phyloP scores from a whole-genome alignment of 2,797 vertebrate genomes.

The Garrulus glandarius region DNA sequence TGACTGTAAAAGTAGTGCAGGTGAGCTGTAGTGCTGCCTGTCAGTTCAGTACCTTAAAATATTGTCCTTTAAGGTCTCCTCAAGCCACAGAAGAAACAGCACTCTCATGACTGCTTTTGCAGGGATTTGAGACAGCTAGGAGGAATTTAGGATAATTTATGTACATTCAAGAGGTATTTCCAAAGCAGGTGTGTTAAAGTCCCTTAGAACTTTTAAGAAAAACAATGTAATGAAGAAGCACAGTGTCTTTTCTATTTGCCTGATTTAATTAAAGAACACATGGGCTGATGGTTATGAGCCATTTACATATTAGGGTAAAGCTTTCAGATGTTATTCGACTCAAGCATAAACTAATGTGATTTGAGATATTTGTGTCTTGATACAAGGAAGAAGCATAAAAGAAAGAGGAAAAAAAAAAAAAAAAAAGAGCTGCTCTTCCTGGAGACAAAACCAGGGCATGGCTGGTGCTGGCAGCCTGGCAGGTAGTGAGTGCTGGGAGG shows the following conservation, averaged over 20 bases:
- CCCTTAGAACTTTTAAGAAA: neutral
- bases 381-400: neutral
- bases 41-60: neutral
- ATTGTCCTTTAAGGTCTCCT: neutral
- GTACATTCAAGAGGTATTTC: neutral
- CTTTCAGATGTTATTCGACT: neutral
- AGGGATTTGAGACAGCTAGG: neutral
- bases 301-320: neutral
- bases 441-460: neutral
- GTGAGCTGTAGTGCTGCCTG: neutral
- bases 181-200: neutral
- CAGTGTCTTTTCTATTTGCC: neutral
- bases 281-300: neutral
- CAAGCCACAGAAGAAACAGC: neutral
- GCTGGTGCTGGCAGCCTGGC: neutral
- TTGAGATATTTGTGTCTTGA: neutral
- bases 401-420: neutral
- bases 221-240: neutral
- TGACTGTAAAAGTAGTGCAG: neutral
- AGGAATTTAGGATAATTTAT: neutral
- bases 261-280: neutral
- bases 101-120: neutral
- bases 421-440: neutral
- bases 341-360: neutral
- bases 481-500: neutral